Base-by-base conservation (phyloP, 2,888 invertebrate genomes). In the Idaea biselata region DNA sequence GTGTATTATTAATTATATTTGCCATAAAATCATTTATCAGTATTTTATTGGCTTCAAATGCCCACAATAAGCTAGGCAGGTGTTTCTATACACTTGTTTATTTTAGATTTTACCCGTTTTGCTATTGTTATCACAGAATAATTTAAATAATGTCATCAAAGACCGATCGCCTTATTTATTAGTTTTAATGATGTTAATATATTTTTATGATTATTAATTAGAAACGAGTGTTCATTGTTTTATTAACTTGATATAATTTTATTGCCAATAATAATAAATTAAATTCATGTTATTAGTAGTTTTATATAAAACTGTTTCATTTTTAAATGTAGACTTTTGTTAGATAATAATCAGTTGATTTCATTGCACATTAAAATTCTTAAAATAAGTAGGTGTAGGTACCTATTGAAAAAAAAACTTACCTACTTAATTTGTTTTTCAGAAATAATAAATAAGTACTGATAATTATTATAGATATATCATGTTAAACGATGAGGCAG, bases 1-100 rank as follows among this genome's bases (percentile, higher is more conserved):
- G 58, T 64, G 63, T 60, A 25, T 59, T 63, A 60, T 63, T 55
- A 55, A 63, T 63, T 31, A 18, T 66, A 54, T 63, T 66, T 63
- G 63, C 59, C 33, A 57, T 54, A 14, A 8, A 16, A 18, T 62
- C 57, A 32, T 64, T 64, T 58, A 66, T 66, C 59, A 63, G 57
- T 54, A 62, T 64, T 57, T 57, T 63, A 67, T 66, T 68, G 63
- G 64, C 18, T 61, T 60, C 63, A 61, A 61, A 62, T 61, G 18
- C 55, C 56, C 60, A 64, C 18, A 56, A 63, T 62, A 55, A 62
- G 44, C 31, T 11, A 25, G 58, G n/a, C 58, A 31, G 55, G 17
- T 55, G 55, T 55, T 55, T 55, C 16, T 44, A 44, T 44, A 44
- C 44, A 11, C 11, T 44, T 44, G 44, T 44, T 44, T 44, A 44